Evolutionary conservation across 2,888 invertebrate species (phyloP), one percentile per base, ranked within the genome.

Genomic region (Allacma fusca): DNA sequence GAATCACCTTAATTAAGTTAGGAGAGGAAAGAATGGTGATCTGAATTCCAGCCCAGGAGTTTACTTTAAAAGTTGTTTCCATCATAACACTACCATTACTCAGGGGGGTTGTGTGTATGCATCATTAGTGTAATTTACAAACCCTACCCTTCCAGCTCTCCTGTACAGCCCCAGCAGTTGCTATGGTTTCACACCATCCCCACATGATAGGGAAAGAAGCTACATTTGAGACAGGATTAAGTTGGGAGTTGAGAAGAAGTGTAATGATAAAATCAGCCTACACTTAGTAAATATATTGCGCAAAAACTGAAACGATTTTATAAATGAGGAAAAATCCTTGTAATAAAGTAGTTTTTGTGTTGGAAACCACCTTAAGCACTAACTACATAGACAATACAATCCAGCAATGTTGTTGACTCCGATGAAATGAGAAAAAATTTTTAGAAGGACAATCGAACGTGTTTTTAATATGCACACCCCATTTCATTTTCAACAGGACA

Each of bases 251-350:
- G 23, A 23, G 57, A 9, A 23, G 57, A 16, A 57, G 57, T 16
- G 4, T 16, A 57, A 19, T 57, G 13, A 57, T 23, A 57, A 23
- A 57, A 57, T 57, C n/a, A 34, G 34, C 34, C 50, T 50, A 50
- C n/a, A 50, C 50, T 19, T 1, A 50, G 19, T 50, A 16, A 50
- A 50, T 19, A 13, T 50, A n/a, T 50, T 50, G 50, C 50, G 50
- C 50, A 62, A 62, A 62, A 62, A 62, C 62, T 62, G 4, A 9
- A 62, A 62, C 68, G 1, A 34, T 68, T 68, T 68, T 40, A 34
- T 68, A 23, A 43, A 74, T 44, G 28, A 74, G 74, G 74, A 74
- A 74, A 74, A 74, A 74, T 74, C 74, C 74, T 74, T 74, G 74
- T 50, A 74, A 67, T 74, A 74, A 74, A 40, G 62, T n/a, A 34